Percentiles rank a stretch among this genome's conserved stretches.
These are phyloP conservation scores for Desmodus rotundus DNA, from an alignment of 2,113 vertebrate genomes.

Conservation along the genomic window DNA sequence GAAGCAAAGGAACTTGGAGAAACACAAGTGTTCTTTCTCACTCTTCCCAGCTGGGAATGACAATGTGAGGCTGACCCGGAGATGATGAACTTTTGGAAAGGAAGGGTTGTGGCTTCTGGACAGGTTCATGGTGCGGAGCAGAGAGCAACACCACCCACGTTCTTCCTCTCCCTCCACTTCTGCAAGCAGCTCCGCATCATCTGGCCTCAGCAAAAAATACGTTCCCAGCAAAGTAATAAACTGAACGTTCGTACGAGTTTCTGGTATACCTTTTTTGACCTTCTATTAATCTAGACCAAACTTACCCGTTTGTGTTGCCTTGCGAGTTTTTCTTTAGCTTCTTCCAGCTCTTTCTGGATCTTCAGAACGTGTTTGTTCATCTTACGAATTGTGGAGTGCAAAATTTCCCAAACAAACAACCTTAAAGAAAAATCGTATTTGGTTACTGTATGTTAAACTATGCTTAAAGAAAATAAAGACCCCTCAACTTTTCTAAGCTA, in stretches of 20 bases:
- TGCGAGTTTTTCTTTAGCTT: conserved; percentile 94
- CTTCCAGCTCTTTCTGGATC: conserved; percentile 96
- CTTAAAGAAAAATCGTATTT: conserved; percentile 75
- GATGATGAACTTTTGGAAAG: background rate
- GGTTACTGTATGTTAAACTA: conserved; percentile 22
- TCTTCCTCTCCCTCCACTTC: background rate
- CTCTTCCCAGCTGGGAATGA: background rate
- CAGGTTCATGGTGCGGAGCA: background rate
- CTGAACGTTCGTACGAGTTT: background rate
- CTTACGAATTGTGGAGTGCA: conserved; percentile 98
- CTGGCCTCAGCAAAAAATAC: background rate
- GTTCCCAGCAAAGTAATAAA: background rate
- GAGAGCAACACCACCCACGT: background rate
- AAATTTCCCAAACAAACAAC: conserved; percentile 96
- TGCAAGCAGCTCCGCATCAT: background rate
- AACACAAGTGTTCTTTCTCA: background rate
- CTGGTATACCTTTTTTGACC: background rate
- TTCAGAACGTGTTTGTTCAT: conserved; percentile 99
- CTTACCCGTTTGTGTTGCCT: conserved; percentile 91
- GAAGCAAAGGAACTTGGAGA: background rate
- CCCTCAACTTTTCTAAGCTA: background rate
- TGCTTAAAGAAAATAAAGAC: background rate
- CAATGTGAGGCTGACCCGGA: background rate
- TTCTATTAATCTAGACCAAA: background rate
- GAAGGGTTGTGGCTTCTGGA: background rate